Evolutionary conservation across 2,888 invertebrate species (phyloP).

Genomic region (Aelia acuminata): DNA sequence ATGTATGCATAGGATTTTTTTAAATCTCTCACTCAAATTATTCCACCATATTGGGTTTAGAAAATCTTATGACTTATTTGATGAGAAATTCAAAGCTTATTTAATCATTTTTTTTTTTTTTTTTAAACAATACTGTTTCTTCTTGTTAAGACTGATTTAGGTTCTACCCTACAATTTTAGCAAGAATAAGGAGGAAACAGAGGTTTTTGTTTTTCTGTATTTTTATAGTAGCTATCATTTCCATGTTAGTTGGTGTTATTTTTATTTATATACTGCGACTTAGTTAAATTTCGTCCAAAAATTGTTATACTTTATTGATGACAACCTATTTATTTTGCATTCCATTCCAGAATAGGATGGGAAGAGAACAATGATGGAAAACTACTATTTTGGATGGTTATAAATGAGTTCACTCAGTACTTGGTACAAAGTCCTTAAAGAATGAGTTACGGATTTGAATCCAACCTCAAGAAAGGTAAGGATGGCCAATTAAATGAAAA

Average conservation of each 20-base stretch:
- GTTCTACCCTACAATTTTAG: background rate
- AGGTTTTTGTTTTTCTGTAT: constrained; percentile 8
- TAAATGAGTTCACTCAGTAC: constrained; percentile 34
- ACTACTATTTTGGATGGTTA: constrained; percentile 38
- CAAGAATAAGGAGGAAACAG: background rate
- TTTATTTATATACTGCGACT: background rate
- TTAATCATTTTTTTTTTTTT: background rate
- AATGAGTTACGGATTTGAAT: constrained; percentile 46
- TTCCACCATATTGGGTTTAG: background rate
- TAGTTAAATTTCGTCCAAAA: constrained; percentile 5
- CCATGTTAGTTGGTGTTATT: background rate
- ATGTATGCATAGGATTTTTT: background rate
- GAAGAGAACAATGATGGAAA: constrained; percentile 10
- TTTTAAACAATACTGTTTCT: background rate
- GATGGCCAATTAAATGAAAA: background rate
- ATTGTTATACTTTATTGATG: constrained; percentile 12
- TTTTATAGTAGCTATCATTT: background rate
- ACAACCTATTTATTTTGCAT: constrained; percentile 23
- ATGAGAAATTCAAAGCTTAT: background rate
- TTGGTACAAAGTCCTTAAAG: constrained; percentile 22
- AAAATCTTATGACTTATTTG: background rate
- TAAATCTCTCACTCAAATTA: background rate
- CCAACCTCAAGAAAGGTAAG: constrained; percentile 43
- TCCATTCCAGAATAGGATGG: constrained; percentile 44
- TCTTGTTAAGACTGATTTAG: background rate